Base-by-base conservation (phyloP, 2,797 vertebrate genomes). In the Pygocentrus nattereri region DNA sequence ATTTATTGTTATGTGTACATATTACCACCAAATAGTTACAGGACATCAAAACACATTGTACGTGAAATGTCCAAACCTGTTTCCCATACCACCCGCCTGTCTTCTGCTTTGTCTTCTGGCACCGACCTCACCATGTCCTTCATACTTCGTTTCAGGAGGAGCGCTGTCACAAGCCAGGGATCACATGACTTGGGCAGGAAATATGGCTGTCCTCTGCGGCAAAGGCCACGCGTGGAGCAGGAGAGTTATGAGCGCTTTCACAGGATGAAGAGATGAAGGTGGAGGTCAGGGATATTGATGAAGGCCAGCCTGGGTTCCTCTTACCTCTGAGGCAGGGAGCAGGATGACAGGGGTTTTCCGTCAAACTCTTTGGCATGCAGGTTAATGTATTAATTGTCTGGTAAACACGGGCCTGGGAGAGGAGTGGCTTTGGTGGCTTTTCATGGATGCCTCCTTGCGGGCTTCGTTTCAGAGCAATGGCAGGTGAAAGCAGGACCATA, bases 311-410 rank as follows among this genome's bases (percentile, higher is more conserved):
- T 72, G 58, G 47, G 31, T 74, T 71, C 61, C 74, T 82, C 74
- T 82, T 76, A 78, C 44, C 78, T 84, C 31, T 65, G 85, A 79
- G 67, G 70, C 74, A 61, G 38, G 23, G 44, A 81, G 79, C 41
- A 61, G 49, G 50, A 44, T 81, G 49, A 79, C 72, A 70, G 78
- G 82, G 71, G 77, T 74, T 75, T 80, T 83, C 75, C 69, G 76
- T 83, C 79, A 82, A 82, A 85, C 79, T 84, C 78, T 71, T 84
- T 82, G 77, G 75, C 84, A 79, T 54, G 69, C 69, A 69, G 74
- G 80, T 81, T 84, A 82, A 87, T 87, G 79, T 87, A 87, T 84
- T 82, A 85, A 85, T 85, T 84, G 76, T 78, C 84, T 78, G 44
- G 79, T 85, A 85, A 84, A 82, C 84, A 82, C 62, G 16, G 76